Percentiles rank a stretch among this genome's conserved stretches.
Conservation (phyloP, 2,113 vertebrate species). For the Seriola rivoliana region DNA sequence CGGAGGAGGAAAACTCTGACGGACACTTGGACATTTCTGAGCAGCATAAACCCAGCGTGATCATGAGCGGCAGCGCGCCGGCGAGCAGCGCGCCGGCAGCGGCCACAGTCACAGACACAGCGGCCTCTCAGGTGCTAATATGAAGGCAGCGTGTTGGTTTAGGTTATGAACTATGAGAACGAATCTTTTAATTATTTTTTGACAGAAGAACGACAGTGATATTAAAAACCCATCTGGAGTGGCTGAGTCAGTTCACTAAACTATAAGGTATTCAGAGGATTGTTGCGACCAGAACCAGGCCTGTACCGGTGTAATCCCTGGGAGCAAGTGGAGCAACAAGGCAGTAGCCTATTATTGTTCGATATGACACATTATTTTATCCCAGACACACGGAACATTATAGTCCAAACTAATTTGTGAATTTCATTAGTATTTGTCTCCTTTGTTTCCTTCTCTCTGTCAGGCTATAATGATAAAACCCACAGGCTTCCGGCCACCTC, state of each 20-base stretch:
- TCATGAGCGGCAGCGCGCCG: slow-evolving; percentile 83
- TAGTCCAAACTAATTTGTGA: background rate
- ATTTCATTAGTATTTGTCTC: background rate
- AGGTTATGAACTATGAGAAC: slow-evolving; percentile 9
- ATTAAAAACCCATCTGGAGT: slow-evolving; percentile 10
- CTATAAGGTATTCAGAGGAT: background rate
- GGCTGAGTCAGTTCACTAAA: background rate
- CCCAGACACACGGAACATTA: background rate
- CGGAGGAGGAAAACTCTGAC: slow-evolving; percentile 84
- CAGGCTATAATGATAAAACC: background rate
- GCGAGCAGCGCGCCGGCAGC: slow-evolving; percentile 56
- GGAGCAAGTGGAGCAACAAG: slow-evolving; percentile 24
- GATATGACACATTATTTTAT: background rate
- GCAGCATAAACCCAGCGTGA: slow-evolving; percentile 86
- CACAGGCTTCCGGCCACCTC: slow-evolving; percentile 9
- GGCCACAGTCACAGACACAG: slow-evolving; percentile 67
- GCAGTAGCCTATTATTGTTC: background rate
- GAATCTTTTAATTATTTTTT: background rate
- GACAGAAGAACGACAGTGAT: slow-evolving; percentile 47
- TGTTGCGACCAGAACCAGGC: background rate
- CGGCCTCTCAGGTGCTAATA: slow-evolving; percentile 72
- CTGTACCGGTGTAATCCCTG: slow-evolving; percentile 29
- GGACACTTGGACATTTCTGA: slow-evolving; percentile 89
- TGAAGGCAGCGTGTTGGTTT: slow-evolving; percentile 51
- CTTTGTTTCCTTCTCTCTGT: background rate